Evolutionary conservation across 2,888 invertebrate species (phyloP), one percentile per base, ranked within the genome.

Genomic region (Eupithecia subumbrata): DNA sequence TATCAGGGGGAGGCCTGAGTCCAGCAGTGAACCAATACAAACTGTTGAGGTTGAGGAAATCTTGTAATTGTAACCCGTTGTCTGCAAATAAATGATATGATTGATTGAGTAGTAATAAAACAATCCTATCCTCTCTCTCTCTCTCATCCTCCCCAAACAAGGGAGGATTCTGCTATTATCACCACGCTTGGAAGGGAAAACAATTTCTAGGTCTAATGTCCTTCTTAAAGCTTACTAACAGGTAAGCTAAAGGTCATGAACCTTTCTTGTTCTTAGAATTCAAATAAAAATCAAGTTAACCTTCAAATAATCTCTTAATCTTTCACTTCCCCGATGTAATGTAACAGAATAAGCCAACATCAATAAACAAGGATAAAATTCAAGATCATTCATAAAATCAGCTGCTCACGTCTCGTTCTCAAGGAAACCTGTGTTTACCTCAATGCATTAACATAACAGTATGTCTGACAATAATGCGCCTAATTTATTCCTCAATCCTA

Each of bases 381-480:
- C 40, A 78, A 77, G 73, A 76, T 34, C 67, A 60, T 73, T 69
- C 75, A 73, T 72, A 76, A 68, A 75, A 75, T 52, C 69, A 66
- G 67, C 45, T 25, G 34, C 68, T 76, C 78, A 77, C 76, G 77
- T 73, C 63, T n/a, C 69, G 56, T 43, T 75, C 80, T 84, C 83
- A 85, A 90, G 90, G 89, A 89, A 89, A 90, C 87, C 80, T 71
- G 68, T 82, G 77, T 85, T 85, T 85, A 85, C 85, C 83, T 86
- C 82, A 78, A 82, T 80, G 81, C 80, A 91, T 90, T 91, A 88
- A 82, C 90, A 90, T 88, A 86, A 86, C 83, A 85, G 80, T 85
- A 40, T 78, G 79, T 80, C 77, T 80, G 83, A 85, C 85, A 85
- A 85, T 87, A 87, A 87, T 88, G 82, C 81, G 85, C 85, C 86